Conservation (phyloP, 2,888 invertebrate genomes). For the Synergus umbraculus region DNA sequence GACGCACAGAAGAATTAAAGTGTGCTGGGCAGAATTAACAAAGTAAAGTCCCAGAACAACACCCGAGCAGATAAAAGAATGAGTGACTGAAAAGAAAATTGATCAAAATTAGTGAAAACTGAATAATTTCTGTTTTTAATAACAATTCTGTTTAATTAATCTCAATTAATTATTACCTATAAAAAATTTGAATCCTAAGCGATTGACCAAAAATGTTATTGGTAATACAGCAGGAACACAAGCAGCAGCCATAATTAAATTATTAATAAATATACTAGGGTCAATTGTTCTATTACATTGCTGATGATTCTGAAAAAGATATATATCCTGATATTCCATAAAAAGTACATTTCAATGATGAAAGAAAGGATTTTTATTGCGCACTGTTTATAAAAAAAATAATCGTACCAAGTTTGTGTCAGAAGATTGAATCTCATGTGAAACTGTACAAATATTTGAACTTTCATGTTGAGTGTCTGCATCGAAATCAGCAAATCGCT, state of each 20-base stretch:
- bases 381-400: neutral
- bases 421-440: neutral
- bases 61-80: conserved; percentile 8
- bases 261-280: conserved; percentile 11
- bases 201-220: neutral
- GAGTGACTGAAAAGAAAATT: neutral
- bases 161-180: conserved; percentile 3
- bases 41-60: conserved; percentile 13
- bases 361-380: neutral
- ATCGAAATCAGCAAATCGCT: conserved; percentile 87
- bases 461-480: neutral
- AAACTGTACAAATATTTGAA: conserved; percentile 19
- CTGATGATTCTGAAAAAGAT: neutral
- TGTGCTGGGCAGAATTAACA: conserved; percentile 6
- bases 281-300: conserved; percentile 5
- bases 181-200: conserved; percentile 20
- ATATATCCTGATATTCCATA: neutral
- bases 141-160: neutral
- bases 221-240: conserved; percentile 16
- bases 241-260: neutral
- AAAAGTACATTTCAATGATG: neutral
- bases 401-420: neutral
- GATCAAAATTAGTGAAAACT: too few species aligned
- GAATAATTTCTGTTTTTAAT: neutral
- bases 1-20: conserved; percentile 22